Evolutionary conservation across 2,888 invertebrate species (phyloP), one percentile per base, ranked within the genome.

Genomic region (Netelia virgata): DNA sequence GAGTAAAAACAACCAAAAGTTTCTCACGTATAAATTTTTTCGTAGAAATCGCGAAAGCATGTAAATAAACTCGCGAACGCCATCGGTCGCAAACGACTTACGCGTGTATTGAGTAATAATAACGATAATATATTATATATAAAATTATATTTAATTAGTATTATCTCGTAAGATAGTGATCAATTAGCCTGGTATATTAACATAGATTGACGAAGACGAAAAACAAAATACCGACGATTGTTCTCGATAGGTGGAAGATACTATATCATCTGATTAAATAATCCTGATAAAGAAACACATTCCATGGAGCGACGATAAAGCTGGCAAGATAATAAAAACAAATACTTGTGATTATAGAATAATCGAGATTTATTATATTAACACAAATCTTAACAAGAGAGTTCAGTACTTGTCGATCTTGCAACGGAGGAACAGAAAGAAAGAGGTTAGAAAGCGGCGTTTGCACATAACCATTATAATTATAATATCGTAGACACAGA

Each of bases 61-160:
- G 84, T 84, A 84, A 74, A 84, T 84, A 79, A 63, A 81, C 73
- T 81, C 84, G 73, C 73, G 61, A 61, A 69, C 66, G 47, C 75
- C 57, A 75, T 75, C 63, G 61, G 57, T 68, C 72, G 79, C 72
- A 68, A 61, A 82, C 72, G 47, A 83, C 59, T 76, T 55, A 70
- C 68, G 66, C 74, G 41, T 53, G 64, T 80, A 83, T 72, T 68
- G 41, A 76, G 55, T 53, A 68, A 77, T 61, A 76, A 73, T 74
- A 74, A 63, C 41, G 6, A 64, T 69, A 75, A 64, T 80, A 77
- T 61, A 55, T 43, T 59, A 57, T 68, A 18, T 18, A 76, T 57
- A 63, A 57, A 75, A 84, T 80, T 76, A 80, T 80, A 83, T 80
- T 83, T 76, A 80, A 83, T 80, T 79, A 83, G 80, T 66, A 83